Base-by-base conservation (phyloP, 2,797 vertebrate genomes). In the Australoheros facetus region DNA sequence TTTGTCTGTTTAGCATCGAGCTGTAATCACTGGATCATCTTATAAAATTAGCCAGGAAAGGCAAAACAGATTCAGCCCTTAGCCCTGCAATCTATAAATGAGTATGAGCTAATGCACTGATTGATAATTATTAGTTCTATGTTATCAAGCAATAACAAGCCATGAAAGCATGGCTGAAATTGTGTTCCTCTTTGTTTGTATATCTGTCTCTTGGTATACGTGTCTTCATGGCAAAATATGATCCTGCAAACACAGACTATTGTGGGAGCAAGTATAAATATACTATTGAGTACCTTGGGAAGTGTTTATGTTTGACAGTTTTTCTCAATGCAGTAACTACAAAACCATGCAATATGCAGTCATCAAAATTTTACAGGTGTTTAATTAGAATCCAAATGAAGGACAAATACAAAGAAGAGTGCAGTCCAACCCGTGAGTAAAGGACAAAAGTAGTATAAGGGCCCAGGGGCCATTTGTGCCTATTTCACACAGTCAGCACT, bases 381-480 rank as follows among this genome's bases (percentile, higher is more conserved):
- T 19, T 51, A 69, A 26, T 69, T 17, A 30, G 42, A 69, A 51
- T 48, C 16, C 62, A 69, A 26, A 26, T 69, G 14, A 69, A 30
- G 42, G 23, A 19, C 42, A 69, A 66, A 66, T 66, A 64, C 39
- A 66, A 66, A 66, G 62, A 42, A 45, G 39, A 16, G 62, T 28
- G 39, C 39, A 66, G 45, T 28, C 23, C 9, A 48, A 28, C 39
- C 16, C 62, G 48, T 6, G 4, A 26, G 60, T 45, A 64, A 64
- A 45, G 60, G 39, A 45, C 37, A 17, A 45, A 64, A 26, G 60
- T 17, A 26, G 4, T 45, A 45, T 17, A 4, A 48, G 62, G 62
- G 45, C 62, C 62, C 62, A 48, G 62, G 45, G 62, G 42, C 62
- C 62, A 66, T 48, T 45, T 66, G 42, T 66, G 39, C 62, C 39